Percentiles rank a stretch among this genome's conserved stretches.
Conservation (phyloP, 1,140 invertebrate genomes). For the Cydia pomonella region DNA sequence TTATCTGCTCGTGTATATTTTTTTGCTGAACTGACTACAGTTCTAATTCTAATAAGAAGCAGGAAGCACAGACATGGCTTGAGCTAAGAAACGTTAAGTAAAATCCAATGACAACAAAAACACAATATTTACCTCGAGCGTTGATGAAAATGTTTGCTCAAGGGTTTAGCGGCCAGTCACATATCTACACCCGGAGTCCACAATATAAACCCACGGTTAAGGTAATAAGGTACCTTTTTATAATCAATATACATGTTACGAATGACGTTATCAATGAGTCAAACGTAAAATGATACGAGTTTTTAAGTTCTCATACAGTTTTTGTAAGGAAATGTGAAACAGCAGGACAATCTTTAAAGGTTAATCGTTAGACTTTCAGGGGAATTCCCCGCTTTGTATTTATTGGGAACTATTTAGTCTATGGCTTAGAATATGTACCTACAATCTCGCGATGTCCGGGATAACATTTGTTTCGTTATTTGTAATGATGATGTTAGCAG, state of each 20-base stretch:
- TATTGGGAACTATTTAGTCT: neutral
- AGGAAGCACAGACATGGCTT: neutral
- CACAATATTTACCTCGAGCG: slow-evolving; percentile 17
- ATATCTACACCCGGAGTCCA: too few relatives aligned
- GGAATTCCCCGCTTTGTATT: neutral
- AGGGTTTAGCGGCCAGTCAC: neutral
- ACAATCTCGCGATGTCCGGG: neutral
- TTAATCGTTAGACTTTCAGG: neutral
- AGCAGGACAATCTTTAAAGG: neutral
- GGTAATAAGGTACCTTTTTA: slow-evolving; percentile 5
- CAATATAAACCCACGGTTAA: neutral
- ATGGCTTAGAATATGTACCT: neutral
- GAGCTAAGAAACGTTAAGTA: slow-evolving; percentile 1
- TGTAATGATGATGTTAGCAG: neutral
- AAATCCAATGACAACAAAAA: slow-evolving; percentile 14
- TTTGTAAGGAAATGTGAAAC: neutral
- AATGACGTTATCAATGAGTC: slow-evolving; percentile 25
- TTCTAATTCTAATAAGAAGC: neutral
- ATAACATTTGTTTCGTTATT: neutral
- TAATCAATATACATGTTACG: neutral
- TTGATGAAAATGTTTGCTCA: slow-evolving; percentile 15
- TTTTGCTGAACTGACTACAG: too few relatives aligned
- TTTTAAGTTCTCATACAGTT: neutral
- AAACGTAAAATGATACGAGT: neutral
- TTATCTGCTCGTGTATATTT: too few relatives aligned